A percentile compares a stretch with the other conserved stretches of the same genome.
Conservation (phyloP, 2,113 vertebrate genomes). For the Datnioides undecimradiatus region DNA sequence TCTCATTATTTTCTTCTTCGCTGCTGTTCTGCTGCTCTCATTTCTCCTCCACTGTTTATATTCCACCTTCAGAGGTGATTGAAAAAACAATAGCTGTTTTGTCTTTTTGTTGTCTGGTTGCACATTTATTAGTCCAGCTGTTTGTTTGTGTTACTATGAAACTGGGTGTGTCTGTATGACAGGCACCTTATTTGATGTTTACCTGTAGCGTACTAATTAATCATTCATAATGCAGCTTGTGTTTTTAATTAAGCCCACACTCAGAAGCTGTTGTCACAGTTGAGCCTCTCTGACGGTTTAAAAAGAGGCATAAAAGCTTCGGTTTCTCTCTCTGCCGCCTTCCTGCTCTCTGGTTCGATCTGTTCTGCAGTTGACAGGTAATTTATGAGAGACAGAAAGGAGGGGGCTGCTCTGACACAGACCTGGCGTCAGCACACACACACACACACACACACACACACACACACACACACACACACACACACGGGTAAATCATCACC, state of each 20-base stretch:
- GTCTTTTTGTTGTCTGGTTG: slow-evolving; percentile 29
- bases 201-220: slow-evolving; percentile 62
- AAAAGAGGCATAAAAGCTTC: slow-evolving; percentile 56
- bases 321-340: slow-evolving; percentile 44
- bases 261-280: slow-evolving; percentile 55
- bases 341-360: slow-evolving; percentile 72
- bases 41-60: background rate
- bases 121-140: slow-evolving; percentile 30
- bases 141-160: slow-evolving; percentile 35
- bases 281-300: slow-evolving; percentile 40
- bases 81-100: slow-evolving; percentile 48
- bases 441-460: slow-evolving; percentile 33
- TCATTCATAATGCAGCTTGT: slow-evolving; percentile 59
- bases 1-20: slow-evolving; percentile 30
- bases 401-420: slow-evolving; percentile 65
- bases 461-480: slow-evolving; percentile 39
- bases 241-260: slow-evolving; percentile 75
- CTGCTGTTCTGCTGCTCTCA: background rate
- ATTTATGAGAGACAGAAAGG: slow-evolving; percentile 77
- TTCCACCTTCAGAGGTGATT: background rate
- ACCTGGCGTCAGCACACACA: slow-evolving; percentile 62
- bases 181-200: slow-evolving; percentile 48
- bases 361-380: slow-evolving; percentile 81
- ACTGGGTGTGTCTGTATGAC: slow-evolving; percentile 38
- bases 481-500: slow-evolving; percentile 69